A percentile compares a stretch with the other conserved stretches of the same genome.
Conservation (phyloP, 2,113 vertebrate genomes). For the Oreochromis tanganicae region DNA sequence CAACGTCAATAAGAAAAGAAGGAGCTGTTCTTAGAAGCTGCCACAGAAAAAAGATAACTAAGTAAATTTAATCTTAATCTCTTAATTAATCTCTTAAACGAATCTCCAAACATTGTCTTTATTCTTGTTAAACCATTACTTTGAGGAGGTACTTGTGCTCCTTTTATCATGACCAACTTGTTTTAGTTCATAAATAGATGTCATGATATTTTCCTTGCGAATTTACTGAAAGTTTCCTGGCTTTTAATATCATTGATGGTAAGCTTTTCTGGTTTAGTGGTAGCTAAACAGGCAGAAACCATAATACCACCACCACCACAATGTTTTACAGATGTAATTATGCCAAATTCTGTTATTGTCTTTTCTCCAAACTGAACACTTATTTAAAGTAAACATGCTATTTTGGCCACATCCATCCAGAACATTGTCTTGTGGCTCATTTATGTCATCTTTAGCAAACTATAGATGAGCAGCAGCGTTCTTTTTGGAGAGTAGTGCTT, state of each 20-base stretch:
- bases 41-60: background rate
- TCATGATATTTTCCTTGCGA: fast-evolving
- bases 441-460: background rate
- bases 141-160: background rate
- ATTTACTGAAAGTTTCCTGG: background rate
- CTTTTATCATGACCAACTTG: background rate
- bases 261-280: background rate
- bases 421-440: background rate
- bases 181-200: background rate
- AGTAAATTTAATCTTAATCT: background rate
- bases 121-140: background rate
- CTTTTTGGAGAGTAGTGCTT: background rate
- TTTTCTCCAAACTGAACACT: background rate
- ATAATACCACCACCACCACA: background rate
- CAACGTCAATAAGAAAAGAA: background rate
- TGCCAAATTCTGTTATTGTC: background rate
- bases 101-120: background rate
- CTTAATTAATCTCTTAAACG: background rate
- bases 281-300: background rate
- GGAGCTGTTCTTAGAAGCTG: background rate
- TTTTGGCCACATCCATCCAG: background rate
- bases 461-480: background rate
- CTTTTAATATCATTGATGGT: background rate
- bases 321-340: background rate
- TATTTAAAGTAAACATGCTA: background rate